Evolutionary conservation across 2,888 invertebrate species (phyloP).

Genomic region (Oscheius sp.): DNA sequence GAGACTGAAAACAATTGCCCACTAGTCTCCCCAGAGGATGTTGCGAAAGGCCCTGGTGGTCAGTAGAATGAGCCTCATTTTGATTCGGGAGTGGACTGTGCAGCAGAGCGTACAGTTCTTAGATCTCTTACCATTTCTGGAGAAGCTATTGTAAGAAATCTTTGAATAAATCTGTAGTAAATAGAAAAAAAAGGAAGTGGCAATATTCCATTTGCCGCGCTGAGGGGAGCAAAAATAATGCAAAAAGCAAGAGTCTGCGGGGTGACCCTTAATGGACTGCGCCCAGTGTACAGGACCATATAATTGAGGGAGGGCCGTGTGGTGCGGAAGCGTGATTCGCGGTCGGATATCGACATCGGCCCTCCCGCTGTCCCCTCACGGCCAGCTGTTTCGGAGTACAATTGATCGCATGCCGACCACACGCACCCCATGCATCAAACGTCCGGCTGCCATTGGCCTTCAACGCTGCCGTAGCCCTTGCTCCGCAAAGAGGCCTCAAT

Average conservation of each 20-base stretch:
- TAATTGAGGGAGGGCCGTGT: constrained; percentile 27
- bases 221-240: too few relatives aligned
- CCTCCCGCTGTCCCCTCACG: constrained; percentile 28
- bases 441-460: constrained; percentile 19
- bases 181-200: not conserved
- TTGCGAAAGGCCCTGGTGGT: not conserved
- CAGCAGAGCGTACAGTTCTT: not conserved
- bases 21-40: not conserved
- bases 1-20: too few relatives aligned
- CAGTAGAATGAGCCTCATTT: constrained; percentile 1
- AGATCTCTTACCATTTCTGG: too few relatives aligned
- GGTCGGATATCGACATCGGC: constrained; percentile 30
- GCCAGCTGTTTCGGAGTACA: constrained; percentile 36
- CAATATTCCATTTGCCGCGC: too few relatives aligned
- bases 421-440: constrained; percentile 29
- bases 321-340: constrained; percentile 30
- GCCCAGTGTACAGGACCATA: constrained; percentile 17
- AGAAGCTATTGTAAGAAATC: too few relatives aligned
- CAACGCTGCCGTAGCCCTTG: constrained; percentile 10
- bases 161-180: too few relatives aligned
- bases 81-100: not conserved
- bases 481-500: not conserved
- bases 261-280: constrained; percentile 14
- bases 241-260: not conserved
- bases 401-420: constrained; percentile 32